Evolutionary conservation across 2,888 invertebrate genomes (phyloP), one percentile per base, ranked within the genome.

Genomic region (Spodoptera picta): DNA sequence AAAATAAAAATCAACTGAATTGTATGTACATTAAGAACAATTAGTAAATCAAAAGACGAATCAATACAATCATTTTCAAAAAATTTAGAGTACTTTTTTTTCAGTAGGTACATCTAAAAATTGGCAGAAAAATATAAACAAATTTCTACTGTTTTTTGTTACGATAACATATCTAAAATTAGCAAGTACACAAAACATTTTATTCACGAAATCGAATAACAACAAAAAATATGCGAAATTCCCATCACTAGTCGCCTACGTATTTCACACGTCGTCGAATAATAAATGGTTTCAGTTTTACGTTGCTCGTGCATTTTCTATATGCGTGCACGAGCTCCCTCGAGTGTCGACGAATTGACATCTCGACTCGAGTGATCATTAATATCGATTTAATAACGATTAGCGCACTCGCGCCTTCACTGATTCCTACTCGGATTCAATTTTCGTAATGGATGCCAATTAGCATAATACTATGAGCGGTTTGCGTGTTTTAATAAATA

Each of bases 301-400:
- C 60, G 54, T 49, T 72, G 62, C 66, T 49, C 73, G 62, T 67
- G 71, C 60, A 74, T 74, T 79, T 74, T 77, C 65, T 68, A 67
- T 66, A 62, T 58, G 56, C 66, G 65, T 58, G 62, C 72, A 63
- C 60, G 73, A 64, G 23, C 48, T 69, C 74, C 72, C 78, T 56
- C 48, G 69, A 59, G 72, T 62, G 56, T 73, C 76, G 69, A 73
- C 72, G 70, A 80, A 75, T 75, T 80, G 76, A 81, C 81, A 76
- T 50, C 57, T 24, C 48, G 36, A 55, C 24, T 67, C 73, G 75
- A 70, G 60, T 69, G 66, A 75, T 79, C 75, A 76, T 80, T 77
- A 65, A 73, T 70, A 69, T 68, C 77, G 73, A 73, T 75, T 69
- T 42, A 48, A 67, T 64, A 69, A 64, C 78, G 74, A 78, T 78